Evolutionary conservation across 1,140 invertebrate genomes (phyloP).

Genomic region (Pinna nobilis): DNA sequence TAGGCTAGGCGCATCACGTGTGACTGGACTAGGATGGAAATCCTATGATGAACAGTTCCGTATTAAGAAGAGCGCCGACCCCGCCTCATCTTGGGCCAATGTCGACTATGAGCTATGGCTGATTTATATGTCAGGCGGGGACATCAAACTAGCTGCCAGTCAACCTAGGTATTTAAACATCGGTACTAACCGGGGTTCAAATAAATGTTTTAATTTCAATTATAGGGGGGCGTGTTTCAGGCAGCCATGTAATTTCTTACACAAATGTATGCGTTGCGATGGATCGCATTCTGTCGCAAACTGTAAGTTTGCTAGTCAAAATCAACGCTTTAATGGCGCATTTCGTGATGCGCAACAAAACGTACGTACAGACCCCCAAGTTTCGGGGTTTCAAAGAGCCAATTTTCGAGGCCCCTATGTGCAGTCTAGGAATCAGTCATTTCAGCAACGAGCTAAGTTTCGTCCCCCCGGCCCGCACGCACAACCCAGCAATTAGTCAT

Average conservation of each 20-base stretch:
- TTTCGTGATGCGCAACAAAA: too few species aligned
- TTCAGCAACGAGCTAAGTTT: too few species aligned
- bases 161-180: too few species aligned
- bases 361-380: too few species aligned
- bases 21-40: not conserved
- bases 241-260: not conserved
- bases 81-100: not conserved
- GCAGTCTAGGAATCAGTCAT: too few species aligned
- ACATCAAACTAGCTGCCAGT: not conserved
- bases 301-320: too few species aligned
- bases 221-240: not conserved
- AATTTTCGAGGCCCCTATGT: too few species aligned
- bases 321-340: too few species aligned
- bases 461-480: too few species aligned
- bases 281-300: too few species aligned
- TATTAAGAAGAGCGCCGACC: not conserved
- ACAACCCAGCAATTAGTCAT: too few species aligned
- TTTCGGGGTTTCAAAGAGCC: too few species aligned
- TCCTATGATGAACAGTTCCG: slow-evolving; percentile 6
- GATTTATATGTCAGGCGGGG: not conserved
- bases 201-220: not conserved
- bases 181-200: not conserved
- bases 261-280: not conserved
- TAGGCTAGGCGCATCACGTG: not conserved
- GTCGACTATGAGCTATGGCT: slow-evolving; percentile 3